Evolutionary conservation across 2,113 vertebrate genomes (phyloP).

Genomic region (Alligator sinensis): DNA sequence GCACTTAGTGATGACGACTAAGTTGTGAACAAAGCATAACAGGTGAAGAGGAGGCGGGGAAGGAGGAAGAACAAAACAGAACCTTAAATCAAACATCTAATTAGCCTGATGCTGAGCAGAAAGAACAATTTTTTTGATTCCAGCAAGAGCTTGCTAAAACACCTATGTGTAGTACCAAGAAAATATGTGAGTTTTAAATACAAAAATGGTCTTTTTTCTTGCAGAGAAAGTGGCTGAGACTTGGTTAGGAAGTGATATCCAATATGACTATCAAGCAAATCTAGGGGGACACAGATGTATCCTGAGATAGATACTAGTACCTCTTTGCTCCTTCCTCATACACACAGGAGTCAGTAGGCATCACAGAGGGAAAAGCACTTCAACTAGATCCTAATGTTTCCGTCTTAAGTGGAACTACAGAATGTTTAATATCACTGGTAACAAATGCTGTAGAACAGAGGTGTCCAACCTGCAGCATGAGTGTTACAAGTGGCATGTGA

Average conservation of each 20-base stretch:
- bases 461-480: too few species aligned
- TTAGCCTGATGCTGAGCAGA: not conserved
- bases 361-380: not conserved
- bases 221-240: not conserved
- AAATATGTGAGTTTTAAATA: too few species aligned
- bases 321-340: not conserved
- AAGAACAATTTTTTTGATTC: not conserved
- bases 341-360: not conserved
- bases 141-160: not conserved
- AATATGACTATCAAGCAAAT: not conserved
- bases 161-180: not conserved
- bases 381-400: not conserved
- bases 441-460: not conserved
- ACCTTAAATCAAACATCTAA: not conserved
- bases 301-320: not conserved
- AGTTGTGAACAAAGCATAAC: accelerated
- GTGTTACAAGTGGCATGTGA: too few species aligned
- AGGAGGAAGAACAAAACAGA: not conserved
- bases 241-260: not conserved
- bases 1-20: conserved; percentile 2
- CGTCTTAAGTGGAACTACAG: not conserved
- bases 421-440: not conserved
- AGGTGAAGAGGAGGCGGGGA: not conserved
- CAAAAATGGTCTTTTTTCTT: not conserved
- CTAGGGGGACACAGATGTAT: not conserved